Evolutionary conservation across 92 coral and sea anemone genomes (phyloP).

Genomic region (Porites cylindrica): DNA sequence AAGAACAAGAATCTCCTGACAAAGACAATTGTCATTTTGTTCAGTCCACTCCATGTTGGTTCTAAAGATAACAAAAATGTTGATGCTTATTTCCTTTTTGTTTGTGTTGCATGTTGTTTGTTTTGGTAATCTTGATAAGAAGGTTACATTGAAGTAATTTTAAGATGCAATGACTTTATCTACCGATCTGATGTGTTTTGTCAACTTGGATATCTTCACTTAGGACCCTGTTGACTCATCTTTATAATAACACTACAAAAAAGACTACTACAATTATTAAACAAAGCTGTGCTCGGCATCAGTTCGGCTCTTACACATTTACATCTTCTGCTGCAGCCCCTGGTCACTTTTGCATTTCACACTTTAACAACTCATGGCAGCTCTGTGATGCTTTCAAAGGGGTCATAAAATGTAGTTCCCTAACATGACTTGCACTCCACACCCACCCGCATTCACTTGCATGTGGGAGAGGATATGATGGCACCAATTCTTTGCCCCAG

Average conservation of each 20-base stretch:
- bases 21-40: too few species aligned
- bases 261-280: slow-evolving; percentile 44
- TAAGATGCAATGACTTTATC: neutral
- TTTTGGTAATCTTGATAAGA: neutral
- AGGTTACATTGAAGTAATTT: neutral
- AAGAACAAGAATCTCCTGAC: too few species aligned
- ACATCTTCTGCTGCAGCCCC: slow-evolving; percentile 56
- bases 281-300: slow-evolving; percentile 49
- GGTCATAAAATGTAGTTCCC: slow-evolving; percentile 29
- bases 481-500: slow-evolving; percentile 32
- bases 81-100: too few species aligned
- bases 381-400: slow-evolving; percentile 42
- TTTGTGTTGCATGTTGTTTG: too few species aligned
- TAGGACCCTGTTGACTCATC: neutral
- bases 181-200: neutral
- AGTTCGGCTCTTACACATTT: slow-evolving; percentile 47
- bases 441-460: neutral
- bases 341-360: slow-evolving; percentile 46
- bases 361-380: slow-evolving; percentile 54
- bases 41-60: too few species aligned
- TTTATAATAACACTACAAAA: neutral
- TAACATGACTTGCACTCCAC: neutral
- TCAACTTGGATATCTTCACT: neutral
- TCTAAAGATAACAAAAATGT: too few species aligned
- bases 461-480: slow-evolving; percentile 19